phyloP scores from a whole-genome alignment of 2,797 vertebrate genomes.

The Sebastes matsubarae region DNA sequence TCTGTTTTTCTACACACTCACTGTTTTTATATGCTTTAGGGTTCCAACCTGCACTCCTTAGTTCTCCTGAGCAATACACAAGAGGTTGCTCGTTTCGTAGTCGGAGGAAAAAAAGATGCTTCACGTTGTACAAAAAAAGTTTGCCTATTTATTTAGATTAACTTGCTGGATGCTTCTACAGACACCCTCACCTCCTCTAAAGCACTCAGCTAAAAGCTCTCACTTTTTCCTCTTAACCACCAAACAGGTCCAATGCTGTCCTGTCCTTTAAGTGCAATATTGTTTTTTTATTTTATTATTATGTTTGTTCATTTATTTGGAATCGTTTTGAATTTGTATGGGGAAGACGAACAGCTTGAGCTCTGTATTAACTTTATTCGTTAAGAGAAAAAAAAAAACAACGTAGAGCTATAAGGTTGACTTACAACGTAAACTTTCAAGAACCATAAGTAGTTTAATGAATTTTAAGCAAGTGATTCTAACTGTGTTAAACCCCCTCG shows the following conservation, averaged over 20 bases:
- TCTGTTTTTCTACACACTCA: slow-evolving; percentile 60
- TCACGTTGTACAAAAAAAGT: slow-evolving; percentile 75
- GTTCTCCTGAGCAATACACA: slow-evolving; percentile 65
- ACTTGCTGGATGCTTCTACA: slow-evolving; percentile 82
- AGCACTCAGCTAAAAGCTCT: slow-evolving; percentile 82
- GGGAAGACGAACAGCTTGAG: slow-evolving; percentile 78
- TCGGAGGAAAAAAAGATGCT: slow-evolving; percentile 46
- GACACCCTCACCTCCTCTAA: slow-evolving; percentile 68
- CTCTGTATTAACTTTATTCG: slow-evolving; percentile 83
- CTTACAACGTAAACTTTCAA: slow-evolving; percentile 75
- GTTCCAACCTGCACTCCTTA: slow-evolving; percentile 77
- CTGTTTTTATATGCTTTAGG: slow-evolving; percentile 63
- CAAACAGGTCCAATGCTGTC: slow-evolving; percentile 77
- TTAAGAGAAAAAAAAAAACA: slow-evolving; percentile 69
- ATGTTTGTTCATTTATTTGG: slow-evolving; percentile 74
- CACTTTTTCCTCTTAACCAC: slow-evolving; percentile 76
- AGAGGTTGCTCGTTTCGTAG: slow-evolving; percentile 58
- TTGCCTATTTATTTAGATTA: slow-evolving; percentile 94
- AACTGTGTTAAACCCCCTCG: slow-evolving; percentile 74
- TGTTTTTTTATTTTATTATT: slow-evolving; percentile 73
- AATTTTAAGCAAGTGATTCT: slow-evolving; percentile 79
- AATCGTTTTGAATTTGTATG: slow-evolving; percentile 72
- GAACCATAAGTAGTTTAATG: slow-evolving; percentile 76
- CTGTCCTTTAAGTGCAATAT: slow-evolving; percentile 97
- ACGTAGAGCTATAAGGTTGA: slow-evolving; percentile 81